Percentiles rank a stretch among this genome's conserved stretches.
Evolutionary conservation across 2,888 invertebrate species (phyloP).

Genomic region (Agrenia bidenticulata): DNA sequence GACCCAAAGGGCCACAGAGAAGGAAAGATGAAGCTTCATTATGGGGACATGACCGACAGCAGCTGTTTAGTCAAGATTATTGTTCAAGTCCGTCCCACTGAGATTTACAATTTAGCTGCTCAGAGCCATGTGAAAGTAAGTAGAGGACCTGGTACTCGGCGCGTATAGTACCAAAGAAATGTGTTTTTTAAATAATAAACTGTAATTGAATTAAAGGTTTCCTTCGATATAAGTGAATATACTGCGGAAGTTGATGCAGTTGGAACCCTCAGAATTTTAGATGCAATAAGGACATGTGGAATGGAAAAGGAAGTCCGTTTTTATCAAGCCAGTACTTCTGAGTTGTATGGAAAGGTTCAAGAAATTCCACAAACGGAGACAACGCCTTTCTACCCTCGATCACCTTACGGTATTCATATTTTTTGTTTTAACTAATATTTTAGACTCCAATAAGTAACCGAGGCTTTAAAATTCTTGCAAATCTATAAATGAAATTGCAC

Average conservation of each 20-base stretch:
- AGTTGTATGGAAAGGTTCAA: constrained; percentile 88
- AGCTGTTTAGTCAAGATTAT: constrained; percentile 89
- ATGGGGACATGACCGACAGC: constrained; percentile 98
- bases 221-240: constrained; percentile 97
- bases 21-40: constrained; percentile 89
- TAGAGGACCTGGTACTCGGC: neutral
- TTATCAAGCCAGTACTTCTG: constrained; percentile 95
- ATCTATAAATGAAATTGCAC: no score
- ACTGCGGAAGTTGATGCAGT: constrained; percentile 97
- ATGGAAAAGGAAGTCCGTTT: constrained; percentile 78
- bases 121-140: constrained; percentile 96
- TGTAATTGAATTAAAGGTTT: constrained; percentile 62
- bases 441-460: no score
- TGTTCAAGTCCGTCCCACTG: constrained; percentile 74
- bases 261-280: constrained; percentile 86
- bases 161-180: constrained; percentile 57
- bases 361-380: constrained; percentile 92
- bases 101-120: constrained; percentile 97
- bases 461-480: no score
- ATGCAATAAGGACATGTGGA: constrained; percentile 87
- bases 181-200: constrained; percentile 70
- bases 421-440: no score
- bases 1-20: constrained; percentile 86
- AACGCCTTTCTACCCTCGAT: constrained; percentile 93
- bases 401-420: constrained; percentile 90